phyloP scores from a whole-genome alignment of 1,140 invertebrate species.

The Papilio aristodemus region DNA sequence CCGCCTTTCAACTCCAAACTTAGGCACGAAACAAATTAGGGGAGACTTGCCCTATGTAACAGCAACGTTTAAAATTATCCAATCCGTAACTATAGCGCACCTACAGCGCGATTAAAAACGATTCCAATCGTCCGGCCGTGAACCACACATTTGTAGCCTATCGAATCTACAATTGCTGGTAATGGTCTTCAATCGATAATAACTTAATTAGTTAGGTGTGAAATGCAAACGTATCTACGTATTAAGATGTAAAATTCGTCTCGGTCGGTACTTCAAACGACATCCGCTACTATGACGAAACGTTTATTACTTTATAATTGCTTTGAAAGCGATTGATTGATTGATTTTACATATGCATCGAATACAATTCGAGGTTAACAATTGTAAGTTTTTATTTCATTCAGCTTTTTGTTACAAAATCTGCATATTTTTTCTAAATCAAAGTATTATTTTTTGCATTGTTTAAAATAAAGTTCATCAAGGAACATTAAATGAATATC shows the following conservation, averaged over 20 bases:
- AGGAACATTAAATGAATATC: neutral
- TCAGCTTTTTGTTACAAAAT: conserved; percentile 4
- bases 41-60: conserved; percentile 58
- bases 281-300: conserved; percentile 23
- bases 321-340: conserved; percentile 21
- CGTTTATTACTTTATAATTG: conserved; percentile 26
- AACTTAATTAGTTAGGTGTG: conserved; percentile 54
- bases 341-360: conserved; percentile 17
- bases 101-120: conserved; percentile 42
- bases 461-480: neutral
- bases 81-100: conserved; percentile 48
- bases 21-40: conserved; percentile 62
- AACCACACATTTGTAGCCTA: conserved; percentile 38
- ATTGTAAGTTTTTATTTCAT: conserved; percentile 11
- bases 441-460: neutral
- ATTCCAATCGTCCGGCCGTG: conserved; percentile 35
- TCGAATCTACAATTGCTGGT: conserved; percentile 51
- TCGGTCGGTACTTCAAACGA: conserved; percentile 22
- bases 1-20: conserved; percentile 55
- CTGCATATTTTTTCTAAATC: neutral
- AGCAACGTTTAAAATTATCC: conserved; percentile 45
- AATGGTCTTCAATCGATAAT: conserved; percentile 46
- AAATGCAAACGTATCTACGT: conserved; percentile 45
- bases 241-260: conserved; percentile 29
- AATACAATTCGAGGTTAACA: conserved; percentile 3